A percentile compares a stretch with the other conserved stretches of the same genome.
Conservation (phyloP, 2,797 vertebrate genomes). For the Halcyon smyrnensis region DNA sequence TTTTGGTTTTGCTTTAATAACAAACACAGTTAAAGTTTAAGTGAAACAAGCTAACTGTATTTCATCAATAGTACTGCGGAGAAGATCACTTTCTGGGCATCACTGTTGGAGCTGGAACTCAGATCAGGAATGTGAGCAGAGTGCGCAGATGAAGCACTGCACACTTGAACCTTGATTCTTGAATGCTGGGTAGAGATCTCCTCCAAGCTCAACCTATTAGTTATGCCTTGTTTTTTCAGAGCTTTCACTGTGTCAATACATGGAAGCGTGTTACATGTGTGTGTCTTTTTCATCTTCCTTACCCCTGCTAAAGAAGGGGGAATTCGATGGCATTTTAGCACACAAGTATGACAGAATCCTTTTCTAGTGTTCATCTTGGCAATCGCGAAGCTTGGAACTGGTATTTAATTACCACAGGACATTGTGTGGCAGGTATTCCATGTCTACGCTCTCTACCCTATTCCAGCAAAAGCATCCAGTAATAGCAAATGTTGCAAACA, state of each 20-base stretch:
- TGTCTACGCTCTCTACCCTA: accelerated
- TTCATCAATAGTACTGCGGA: accelerated
- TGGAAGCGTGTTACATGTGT: neutral
- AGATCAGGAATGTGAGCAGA: neutral
- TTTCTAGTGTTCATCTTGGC: neutral
- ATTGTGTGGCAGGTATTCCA: accelerated
- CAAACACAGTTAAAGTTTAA: neutral
- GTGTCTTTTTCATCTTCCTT: neutral
- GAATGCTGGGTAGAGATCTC: neutral
- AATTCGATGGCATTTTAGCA: neutral
- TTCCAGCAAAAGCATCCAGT: neutral
- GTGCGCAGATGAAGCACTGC: neutral
- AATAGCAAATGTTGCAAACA: neutral
- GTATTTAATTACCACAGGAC: neutral
- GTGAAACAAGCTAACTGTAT: neutral
- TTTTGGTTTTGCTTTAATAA: neutral
- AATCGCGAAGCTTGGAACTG: neutral
- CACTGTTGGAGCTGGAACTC: neutral
- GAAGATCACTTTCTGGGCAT: neutral
- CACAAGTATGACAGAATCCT: neutral
- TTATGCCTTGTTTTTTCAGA: neutral
- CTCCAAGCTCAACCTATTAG: neutral
- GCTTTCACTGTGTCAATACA: neutral
- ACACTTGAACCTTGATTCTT: neutral
- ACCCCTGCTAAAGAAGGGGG: no score